Percentiles rank a stretch among this genome's conserved stretches.
Evolutionary conservation across 2,797 vertebrate species (phyloP).

Genomic region (Arrhamphus sclerolepis): DNA sequence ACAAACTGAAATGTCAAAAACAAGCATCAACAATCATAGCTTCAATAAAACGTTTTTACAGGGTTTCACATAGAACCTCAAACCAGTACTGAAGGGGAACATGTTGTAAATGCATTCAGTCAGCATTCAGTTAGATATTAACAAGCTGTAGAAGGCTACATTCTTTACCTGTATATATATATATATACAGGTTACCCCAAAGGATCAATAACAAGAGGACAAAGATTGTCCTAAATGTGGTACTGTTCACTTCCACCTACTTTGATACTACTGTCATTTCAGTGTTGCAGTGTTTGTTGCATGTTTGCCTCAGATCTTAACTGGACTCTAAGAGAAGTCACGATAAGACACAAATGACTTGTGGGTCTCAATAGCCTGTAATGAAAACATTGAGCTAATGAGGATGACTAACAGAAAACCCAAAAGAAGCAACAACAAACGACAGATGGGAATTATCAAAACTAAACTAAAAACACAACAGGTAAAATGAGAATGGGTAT

Average conservation of each 20-base stretch:
- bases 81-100: constrained; percentile 30
- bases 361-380: constrained; percentile 15
- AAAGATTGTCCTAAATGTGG: constrained; percentile 2
- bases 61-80: constrained; percentile 38
- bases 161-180: constrained; percentile 13
- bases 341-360: constrained; percentile 25
- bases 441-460: constrained; percentile 13
- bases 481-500: constrained; percentile 8
- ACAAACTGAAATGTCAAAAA: constrained; percentile 70
- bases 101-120: constrained; percentile 16
- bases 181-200: too few species aligned
- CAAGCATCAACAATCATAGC: constrained; percentile 62
- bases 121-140: constrained; percentile 20
- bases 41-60: constrained; percentile 35
- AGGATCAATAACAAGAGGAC: not conserved
- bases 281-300: not conserved
- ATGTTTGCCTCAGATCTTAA: constrained; percentile 7
- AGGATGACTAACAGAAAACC: constrained; percentile 18
- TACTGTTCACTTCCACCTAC: not conserved
- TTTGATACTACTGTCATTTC: not conserved
- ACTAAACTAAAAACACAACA: constrained; percentile 4
- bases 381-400: constrained; percentile 35
- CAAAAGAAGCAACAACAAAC: constrained; percentile 18
- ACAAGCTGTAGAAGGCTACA: constrained; percentile 21
- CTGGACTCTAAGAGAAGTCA: constrained; percentile 6